phyloP scores from a whole-genome alignment of 2,888 invertebrate species.

The Pocota personata region DNA sequence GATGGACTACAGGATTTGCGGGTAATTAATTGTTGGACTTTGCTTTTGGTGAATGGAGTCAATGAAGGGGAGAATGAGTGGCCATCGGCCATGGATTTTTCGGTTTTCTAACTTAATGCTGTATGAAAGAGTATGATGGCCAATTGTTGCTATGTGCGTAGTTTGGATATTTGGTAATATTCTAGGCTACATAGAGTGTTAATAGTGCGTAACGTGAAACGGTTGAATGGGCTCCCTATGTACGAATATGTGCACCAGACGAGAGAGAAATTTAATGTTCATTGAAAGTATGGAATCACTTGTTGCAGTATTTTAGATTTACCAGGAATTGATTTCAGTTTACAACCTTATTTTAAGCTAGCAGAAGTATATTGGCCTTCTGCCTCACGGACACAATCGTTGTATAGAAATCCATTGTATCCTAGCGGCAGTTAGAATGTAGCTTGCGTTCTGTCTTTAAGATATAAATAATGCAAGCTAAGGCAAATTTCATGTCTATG shows the following conservation, averaged over 20 bases:
- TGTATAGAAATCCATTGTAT: too few species aligned
- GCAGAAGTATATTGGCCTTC: too few species aligned
- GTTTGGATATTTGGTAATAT: slow-evolving; percentile 20
- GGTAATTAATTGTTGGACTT: slow-evolving; percentile 71
- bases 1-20: slow-evolving; percentile 72
- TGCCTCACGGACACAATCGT: too few species aligned
- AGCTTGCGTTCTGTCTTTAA: too few species aligned
- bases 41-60: slow-evolving; percentile 39
- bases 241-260: neutral
- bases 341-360: too few species aligned
- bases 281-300: slow-evolving; percentile 8
- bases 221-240: slow-evolving; percentile 35
- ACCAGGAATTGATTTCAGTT: too few species aligned
- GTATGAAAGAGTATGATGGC: neutral
- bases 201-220: slow-evolving; percentile 54
- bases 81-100: slow-evolving; percentile 22
- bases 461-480: too few species aligned
- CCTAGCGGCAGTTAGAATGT: too few species aligned
- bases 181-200: slow-evolving; percentile 1
- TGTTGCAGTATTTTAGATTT: neutral
- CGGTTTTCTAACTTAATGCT: too few species aligned
- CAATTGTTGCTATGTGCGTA: slow-evolving; percentile 44
- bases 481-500: too few species aligned
- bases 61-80: slow-evolving; percentile 29
- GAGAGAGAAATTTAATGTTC: neutral